Evolutionary conservation across 2,113 vertebrate genomes (phyloP), one percentile per base, ranked within the genome.

Genomic region (Hystrix brachyura): DNA sequence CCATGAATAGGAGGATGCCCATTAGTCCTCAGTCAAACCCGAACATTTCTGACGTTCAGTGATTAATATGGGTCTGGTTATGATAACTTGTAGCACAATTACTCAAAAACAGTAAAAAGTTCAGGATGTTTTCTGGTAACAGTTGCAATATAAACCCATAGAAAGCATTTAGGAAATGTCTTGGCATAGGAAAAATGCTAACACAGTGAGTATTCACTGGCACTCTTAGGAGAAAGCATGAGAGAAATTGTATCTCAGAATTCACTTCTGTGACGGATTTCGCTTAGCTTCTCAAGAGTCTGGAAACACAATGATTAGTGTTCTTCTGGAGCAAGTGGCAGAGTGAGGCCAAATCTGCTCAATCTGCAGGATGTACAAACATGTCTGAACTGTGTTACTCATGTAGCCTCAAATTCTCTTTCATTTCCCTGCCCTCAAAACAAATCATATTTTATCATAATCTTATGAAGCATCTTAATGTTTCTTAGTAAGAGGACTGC

Each of bases 361-460:
- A 12, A 0, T 6, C 10, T 23, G 71, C 71, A 74, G 71, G 71
- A 46, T 12, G 38, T 13, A 51, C 83, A 8, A 48, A 19, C 32
- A 51, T 60, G 25, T n/a, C 57, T 89, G 38, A 19, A 34, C n/a
- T 4, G 29, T 51, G 79, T 86, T 38, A 51, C 78, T 83, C 53
- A 23, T 62, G 27, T 53, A 34, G 25, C 15, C 2, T 81, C 5
- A 62, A 80, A 67, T 94, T 38, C 57, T 27, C 48, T 94, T 79
- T 92, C 60, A 29, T n/a, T 87, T 84, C 11, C 72, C 69, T 72
- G 38, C 69, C 67, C 83, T 71, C 71, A 88, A 76, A 83, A 69
- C 51, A 89, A 64, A 91, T 53, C 15, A 65, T 27, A 90, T 15
- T 53, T 93, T 53, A 59, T 65, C 57, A 34, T 79, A 19, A 67